These are phyloP conservation scores for Toxotes jaculatrix DNA, from an alignment of 2,113 vertebrate genomes.

Conservation along the genomic window DNA sequence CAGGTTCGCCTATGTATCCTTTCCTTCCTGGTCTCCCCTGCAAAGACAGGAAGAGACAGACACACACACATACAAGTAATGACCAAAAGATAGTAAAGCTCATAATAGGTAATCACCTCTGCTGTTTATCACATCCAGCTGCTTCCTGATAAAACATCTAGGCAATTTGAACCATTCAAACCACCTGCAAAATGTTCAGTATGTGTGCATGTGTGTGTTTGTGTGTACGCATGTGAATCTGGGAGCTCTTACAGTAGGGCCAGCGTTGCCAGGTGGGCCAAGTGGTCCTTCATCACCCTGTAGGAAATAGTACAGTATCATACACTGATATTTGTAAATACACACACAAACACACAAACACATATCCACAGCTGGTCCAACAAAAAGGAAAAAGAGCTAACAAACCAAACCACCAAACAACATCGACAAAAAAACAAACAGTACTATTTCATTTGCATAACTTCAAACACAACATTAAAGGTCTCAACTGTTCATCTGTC, in stretches of 20 bases:
- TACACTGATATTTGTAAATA: not conserved
- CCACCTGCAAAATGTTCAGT: constrained; percentile 5
- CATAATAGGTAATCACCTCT: constrained; percentile 19
- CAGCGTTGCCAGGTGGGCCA: constrained; percentile 88
- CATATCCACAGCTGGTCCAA: not conserved
- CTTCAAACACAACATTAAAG: not conserved
- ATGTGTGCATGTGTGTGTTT: not conserved
- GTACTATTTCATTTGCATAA: not conserved
- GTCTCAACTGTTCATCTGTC: not conserved
- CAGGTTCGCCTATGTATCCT: constrained; percentile 90
- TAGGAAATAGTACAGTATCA: constrained; percentile 55
- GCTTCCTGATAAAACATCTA: constrained; percentile 14
- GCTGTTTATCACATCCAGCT: constrained; percentile 12
- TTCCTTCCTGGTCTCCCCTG: constrained; percentile 93
- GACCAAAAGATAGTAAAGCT: constrained; percentile 27
- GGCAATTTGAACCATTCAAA: constrained; percentile 12
- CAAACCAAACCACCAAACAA: constrained; percentile 5
- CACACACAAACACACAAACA: not conserved
- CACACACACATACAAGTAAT: constrained; percentile 10
- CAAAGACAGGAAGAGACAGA: constrained; percentile 36
- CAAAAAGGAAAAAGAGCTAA: constrained; percentile 39
- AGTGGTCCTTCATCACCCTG: constrained; percentile 94
- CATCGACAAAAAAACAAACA: constrained; percentile 8
- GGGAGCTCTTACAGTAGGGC: constrained; percentile 88
- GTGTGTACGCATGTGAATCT: constrained; percentile 2